Conservation (phyloP, 2,888 invertebrate species). For the Tetragnatha montana region DNA sequence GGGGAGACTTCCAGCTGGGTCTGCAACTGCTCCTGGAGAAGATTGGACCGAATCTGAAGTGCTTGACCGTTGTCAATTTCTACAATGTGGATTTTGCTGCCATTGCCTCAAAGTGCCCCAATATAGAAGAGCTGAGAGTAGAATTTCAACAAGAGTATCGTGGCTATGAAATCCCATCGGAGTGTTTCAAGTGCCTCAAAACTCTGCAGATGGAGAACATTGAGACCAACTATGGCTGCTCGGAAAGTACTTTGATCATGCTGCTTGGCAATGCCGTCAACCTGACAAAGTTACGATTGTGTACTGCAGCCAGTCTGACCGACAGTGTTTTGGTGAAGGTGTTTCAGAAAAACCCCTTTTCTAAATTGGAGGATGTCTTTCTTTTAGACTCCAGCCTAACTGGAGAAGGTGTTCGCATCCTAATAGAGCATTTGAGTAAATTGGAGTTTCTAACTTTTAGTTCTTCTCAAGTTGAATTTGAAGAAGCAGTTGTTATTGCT, state of each 20-base stretch:
- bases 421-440: constrained; percentile 9
- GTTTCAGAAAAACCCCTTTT: constrained; percentile 38
- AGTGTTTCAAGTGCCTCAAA: constrained; percentile 35
- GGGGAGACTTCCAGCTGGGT: constrained; percentile 54
- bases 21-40: constrained; percentile 32
- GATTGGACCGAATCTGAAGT: constrained; percentile 49
- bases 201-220: constrained; percentile 39
- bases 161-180: not conserved
- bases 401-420: constrained; percentile 28
- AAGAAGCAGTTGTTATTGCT: constrained; percentile 36
- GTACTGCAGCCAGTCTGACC: constrained; percentile 15
- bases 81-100: constrained; percentile 51
- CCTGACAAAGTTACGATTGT: constrained; percentile 18
- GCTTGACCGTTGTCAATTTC: constrained; percentile 44
- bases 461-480: constrained; percentile 30
- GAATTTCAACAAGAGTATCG: constrained; percentile 40
- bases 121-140: constrained; percentile 41
- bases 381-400: constrained; percentile 43
- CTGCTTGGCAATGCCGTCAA: constrained; percentile 39
- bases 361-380: constrained; percentile 41
- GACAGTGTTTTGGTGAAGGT: constrained; percentile 47
- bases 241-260: constrained; percentile 5
- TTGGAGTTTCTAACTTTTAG: constrained; percentile 51
- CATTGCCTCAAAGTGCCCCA: constrained; percentile 41
- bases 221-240: not conserved